Evolutionary conservation across 2,113 vertebrate species (phyloP).

Genomic region (Lampris megalopsis): DNA sequence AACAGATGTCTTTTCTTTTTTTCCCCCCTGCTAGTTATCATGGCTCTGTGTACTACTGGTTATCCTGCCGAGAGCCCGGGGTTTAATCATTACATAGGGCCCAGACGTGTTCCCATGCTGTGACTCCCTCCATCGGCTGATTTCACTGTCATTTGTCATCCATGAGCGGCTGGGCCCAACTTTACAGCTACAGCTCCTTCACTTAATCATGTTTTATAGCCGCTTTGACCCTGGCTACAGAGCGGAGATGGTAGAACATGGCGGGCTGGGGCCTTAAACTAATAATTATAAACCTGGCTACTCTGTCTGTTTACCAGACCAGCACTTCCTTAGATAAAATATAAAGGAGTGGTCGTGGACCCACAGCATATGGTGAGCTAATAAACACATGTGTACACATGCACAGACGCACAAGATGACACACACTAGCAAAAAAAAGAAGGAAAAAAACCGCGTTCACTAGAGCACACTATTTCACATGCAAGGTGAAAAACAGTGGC

Average conservation of each 20-base stretch:
- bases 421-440: no score
- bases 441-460: no score
- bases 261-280: constrained; percentile 59
- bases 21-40: constrained; percentile 42
- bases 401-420: neutral
- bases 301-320: constrained; percentile 56
- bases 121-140: constrained; percentile 39
- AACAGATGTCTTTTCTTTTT: constrained; percentile 58
- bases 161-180: constrained; percentile 55
- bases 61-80: constrained; percentile 49
- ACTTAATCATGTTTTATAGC: constrained; percentile 81
- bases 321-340: constrained; percentile 58
- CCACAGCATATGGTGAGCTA: neutral
- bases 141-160: constrained; percentile 78
- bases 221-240: constrained; percentile 57
- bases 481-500: constrained; percentile 51
- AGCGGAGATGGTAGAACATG: constrained; percentile 65
- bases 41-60: constrained; percentile 52
- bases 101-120: constrained; percentile 71
- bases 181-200: constrained; percentile 68
- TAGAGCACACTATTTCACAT: constrained; percentile 28
- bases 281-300: constrained; percentile 69
- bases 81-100: constrained; percentile 75
- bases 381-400: constrained; percentile 3
- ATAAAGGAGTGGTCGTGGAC: constrained; percentile 11